Evolutionary conservation across 2,113 vertebrate genomes (phyloP).

Genomic region (Centropus bengalensis): DNA sequence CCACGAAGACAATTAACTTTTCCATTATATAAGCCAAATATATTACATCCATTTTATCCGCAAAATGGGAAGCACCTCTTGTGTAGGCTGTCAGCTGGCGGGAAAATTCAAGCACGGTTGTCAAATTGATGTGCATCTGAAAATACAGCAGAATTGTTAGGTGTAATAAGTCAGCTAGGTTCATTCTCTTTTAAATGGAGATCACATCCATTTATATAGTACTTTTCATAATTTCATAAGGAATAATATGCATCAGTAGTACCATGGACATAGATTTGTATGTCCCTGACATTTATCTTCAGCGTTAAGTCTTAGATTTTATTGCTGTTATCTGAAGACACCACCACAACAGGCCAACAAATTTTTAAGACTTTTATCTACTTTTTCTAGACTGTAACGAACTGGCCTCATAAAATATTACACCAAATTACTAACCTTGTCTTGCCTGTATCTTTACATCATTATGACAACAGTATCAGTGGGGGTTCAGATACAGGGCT

Average conservation of each 20-base stretch:
- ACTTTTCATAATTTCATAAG: background rate
- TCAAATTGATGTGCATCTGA: constrained; percentile 85
- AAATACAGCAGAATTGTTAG: constrained; percentile 51
- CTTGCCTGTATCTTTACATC: background rate
- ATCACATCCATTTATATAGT: background rate
- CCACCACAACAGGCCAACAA: background rate
- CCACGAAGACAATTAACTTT: constrained; percentile 84
- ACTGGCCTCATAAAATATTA: background rate
- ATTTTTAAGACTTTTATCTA: background rate
- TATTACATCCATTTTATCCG: constrained; percentile 89
- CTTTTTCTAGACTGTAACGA: background rate
- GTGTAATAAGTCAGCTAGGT: background rate
- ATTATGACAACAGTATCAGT: background rate
- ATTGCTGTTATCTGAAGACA: background rate
- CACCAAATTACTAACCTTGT: background rate
- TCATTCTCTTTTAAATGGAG: background rate
- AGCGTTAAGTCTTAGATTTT: background rate
- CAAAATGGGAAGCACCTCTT: constrained; percentile 82
- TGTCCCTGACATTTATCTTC: too few relatives aligned
- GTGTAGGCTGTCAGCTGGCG: constrained; percentile 86
- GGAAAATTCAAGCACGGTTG: constrained; percentile 82
- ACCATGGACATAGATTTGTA: background rate
- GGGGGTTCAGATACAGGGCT: background rate
- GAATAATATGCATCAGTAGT: background rate
- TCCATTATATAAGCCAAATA: constrained; percentile 90